Conservation (phyloP, 2,888 invertebrate species). For the Cataglyphis albicans region DNA sequence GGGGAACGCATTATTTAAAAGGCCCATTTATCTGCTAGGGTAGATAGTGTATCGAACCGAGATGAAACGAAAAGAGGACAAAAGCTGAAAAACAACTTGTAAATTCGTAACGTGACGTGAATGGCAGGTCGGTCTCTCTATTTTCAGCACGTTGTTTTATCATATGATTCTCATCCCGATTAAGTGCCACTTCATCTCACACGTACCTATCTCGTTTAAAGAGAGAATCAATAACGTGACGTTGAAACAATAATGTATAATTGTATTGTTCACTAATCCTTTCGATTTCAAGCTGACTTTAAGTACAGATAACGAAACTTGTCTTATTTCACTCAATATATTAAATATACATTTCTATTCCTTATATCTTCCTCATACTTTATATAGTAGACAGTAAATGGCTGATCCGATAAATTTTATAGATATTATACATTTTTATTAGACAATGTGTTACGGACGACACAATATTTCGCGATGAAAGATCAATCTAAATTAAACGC, state of each 20-base stretch:
- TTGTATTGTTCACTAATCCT: neutral
- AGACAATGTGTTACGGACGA: neutral
- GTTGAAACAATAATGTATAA: neutral
- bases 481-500: slow-evolving; percentile 56
- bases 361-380: neutral
- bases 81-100: slow-evolving; percentile 42
- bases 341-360: neutral
- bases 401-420: neutral
- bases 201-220: neutral
- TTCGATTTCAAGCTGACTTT: neutral
- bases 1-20: slow-evolving; percentile 48
- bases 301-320: neutral
- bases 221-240: neutral
- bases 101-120: slow-evolving; percentile 39
- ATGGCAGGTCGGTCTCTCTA: slow-evolving; percentile 23
- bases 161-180: slow-evolving; percentile 16
- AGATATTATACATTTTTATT: neutral
- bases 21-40: slow-evolving; percentile 42
- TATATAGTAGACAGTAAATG: neutral
- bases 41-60: slow-evolving; percentile 37
- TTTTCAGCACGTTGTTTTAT: neutral
- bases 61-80: slow-evolving; percentile 12
- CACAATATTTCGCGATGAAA: slow-evolving; percentile 43
- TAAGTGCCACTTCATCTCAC: neutral
- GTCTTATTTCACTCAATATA: neutral